Evolutionary conservation across 2,888 invertebrate species (phyloP).

Genomic region (Meliscaeva auricollis): DNA sequence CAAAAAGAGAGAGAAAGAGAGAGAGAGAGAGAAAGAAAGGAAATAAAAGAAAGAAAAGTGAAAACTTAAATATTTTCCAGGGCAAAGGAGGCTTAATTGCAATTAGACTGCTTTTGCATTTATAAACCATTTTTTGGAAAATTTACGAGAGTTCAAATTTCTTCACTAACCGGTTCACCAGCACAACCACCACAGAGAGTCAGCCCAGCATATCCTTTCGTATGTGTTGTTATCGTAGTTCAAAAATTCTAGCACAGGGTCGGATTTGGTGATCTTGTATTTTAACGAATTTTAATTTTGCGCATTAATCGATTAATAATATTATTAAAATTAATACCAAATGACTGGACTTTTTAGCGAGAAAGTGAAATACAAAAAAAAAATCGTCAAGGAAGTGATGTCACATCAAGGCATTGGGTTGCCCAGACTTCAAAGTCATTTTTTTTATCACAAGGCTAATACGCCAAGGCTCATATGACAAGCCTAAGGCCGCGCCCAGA

Average conservation of each 20-base stretch:
- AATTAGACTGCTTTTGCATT: constrained; percentile 70
- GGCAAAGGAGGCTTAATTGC: constrained; percentile 59
- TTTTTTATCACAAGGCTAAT: too few species aligned
- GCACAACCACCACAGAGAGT: not conserved
- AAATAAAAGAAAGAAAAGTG: constrained; percentile 6
- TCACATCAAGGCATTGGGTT: too few species aligned
- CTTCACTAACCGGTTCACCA: constrained; percentile 8
- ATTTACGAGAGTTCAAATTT: constrained; percentile 63
- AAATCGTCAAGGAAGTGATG: too few species aligned
- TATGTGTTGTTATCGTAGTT: not conserved
- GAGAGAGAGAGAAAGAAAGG: not conserved
- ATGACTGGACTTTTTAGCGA: too few species aligned
- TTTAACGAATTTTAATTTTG: not conserved
- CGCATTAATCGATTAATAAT: too few species aligned
- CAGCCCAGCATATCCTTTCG: not conserved
- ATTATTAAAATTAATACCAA: too few species aligned
- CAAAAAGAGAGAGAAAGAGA: not conserved
- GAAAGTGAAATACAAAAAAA: too few species aligned
- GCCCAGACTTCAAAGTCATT: too few species aligned
- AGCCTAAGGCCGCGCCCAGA: too few species aligned
- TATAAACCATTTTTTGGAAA: constrained; percentile 55
- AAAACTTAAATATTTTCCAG: constrained; percentile 48
- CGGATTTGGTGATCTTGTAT: not conserved
- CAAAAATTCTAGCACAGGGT: not conserved
- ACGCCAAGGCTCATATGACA: too few species aligned